Percentiles rank a stretch among this genome's conserved stretches.
phyloP scores from a whole-genome alignment of 1,140 invertebrate species.

The Heliconius nattereri region DNA sequence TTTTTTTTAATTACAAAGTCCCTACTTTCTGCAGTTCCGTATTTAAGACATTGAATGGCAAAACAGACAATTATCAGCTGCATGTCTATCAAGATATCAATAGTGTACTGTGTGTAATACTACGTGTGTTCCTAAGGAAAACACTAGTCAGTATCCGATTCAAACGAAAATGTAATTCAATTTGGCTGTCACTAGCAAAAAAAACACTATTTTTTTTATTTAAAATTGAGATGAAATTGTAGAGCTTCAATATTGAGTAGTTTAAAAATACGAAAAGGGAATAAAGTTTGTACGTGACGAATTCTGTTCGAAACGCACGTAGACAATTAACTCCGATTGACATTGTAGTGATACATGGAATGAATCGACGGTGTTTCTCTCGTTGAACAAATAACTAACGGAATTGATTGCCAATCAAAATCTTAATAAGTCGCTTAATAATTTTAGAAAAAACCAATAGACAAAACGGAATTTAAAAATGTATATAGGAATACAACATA shows the following conservation, averaged over 20 bases:
- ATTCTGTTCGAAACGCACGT: conserved; percentile 66
- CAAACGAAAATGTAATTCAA: background rate
- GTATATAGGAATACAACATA: too few relatives aligned
- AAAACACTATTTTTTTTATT: background rate
- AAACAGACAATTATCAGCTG: too few relatives aligned
- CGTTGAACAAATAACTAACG: conserved; percentile 1
- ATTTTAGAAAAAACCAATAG: background rate
- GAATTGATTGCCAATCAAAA: conserved; percentile 11
- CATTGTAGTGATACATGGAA: conserved; percentile 59
- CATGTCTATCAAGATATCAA: too few relatives aligned
- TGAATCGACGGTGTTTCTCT: conserved; percentile 27
- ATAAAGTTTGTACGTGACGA: conserved; percentile 58
- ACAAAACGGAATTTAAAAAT: background rate
- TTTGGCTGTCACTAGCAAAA: background rate
- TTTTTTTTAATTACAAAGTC: too few relatives aligned
- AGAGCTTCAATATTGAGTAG: conserved; percentile 25
- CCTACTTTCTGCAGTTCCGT: too few relatives aligned
- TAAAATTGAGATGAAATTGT: conserved; percentile 7
- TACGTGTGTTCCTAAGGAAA: background rate
- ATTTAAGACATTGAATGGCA: too few relatives aligned
- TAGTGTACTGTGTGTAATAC: too few relatives aligned
- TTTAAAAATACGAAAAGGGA: conserved; percentile 30
- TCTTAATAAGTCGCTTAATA: background rate
- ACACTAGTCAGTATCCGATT: background rate
- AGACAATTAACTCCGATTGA: conserved; percentile 63